Percentiles rank a stretch among this genome's conserved stretches.
phyloP scores from a whole-genome alignment of 1,140 invertebrate species.

The Heliconius himera region DNA sequence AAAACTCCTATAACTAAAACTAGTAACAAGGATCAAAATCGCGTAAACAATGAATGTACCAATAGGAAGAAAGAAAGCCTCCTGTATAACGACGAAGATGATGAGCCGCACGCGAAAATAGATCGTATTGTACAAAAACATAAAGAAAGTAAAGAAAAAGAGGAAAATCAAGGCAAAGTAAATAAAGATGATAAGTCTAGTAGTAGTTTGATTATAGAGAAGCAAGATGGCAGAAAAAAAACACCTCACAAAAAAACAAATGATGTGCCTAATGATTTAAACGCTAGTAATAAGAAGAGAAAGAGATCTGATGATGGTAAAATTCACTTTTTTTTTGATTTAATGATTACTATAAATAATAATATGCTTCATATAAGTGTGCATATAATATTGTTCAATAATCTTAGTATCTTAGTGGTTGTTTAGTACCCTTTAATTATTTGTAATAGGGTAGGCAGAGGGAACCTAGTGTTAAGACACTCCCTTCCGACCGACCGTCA shows the following conservation, averaged over 20 bases:
- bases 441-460: too few species aligned
- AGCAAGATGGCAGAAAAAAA: background rate
- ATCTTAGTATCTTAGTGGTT: too few species aligned
- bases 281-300: constrained; percentile 12
- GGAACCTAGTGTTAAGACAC: too few species aligned
- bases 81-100: constrained; percentile 82
- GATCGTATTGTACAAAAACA: constrained; percentile 80
- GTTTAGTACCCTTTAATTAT: too few species aligned
- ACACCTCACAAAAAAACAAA: background rate
- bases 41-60: constrained; percentile 9
- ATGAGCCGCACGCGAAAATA: constrained; percentile 77
- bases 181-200: background rate
- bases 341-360: too few species aligned
- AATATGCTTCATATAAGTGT: too few species aligned
- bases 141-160: constrained; percentile 58
- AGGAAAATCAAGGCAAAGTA: background rate
- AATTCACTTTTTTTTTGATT: background rate
- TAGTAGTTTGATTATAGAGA: background rate
- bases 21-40: constrained; percentile 29
- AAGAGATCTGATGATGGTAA: constrained; percentile 21
- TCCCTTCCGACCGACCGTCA: too few species aligned
- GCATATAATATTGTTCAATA: background rate
- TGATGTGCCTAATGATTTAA: background rate
- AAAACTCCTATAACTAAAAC: constrained; percentile 58
- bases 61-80: constrained; percentile 52